These are phyloP conservation scores for Platichthys flesus DNA, from an alignment of 2,113 vertebrate genomes.

Conservation along the genomic window DNA sequence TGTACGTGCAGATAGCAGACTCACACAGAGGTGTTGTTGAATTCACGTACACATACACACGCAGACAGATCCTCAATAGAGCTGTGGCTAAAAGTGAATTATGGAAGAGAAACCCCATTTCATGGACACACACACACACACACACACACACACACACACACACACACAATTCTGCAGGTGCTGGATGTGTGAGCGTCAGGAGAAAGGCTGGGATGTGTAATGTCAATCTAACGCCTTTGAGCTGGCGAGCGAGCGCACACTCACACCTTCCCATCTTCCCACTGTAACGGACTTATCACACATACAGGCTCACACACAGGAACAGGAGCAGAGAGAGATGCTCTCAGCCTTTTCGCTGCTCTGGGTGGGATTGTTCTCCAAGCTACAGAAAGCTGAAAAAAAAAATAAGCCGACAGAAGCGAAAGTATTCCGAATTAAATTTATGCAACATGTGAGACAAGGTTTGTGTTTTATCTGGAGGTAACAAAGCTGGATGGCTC, in stretches of 20 bases:
- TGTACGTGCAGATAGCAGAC: too few species aligned
- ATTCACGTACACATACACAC: background rate
- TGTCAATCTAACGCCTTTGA: conserved; percentile 63
- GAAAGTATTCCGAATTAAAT: background rate
- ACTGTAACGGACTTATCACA: conserved; percentile 35
- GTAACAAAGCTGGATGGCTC: background rate
- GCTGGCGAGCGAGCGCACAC: conserved; percentile 41
- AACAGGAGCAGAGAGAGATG: background rate
- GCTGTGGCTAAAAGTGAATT: conserved; percentile 41
- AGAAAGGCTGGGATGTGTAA: conserved; percentile 40
- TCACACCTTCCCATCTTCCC: conserved; percentile 39
- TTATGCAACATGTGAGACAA: background rate
- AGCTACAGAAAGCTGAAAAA: background rate
- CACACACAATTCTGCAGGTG: background rate
- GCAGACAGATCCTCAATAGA: too few species aligned
- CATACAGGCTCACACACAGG: background rate
- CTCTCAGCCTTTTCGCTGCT: conserved; percentile 7
- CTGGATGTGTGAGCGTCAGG: conserved; percentile 19
- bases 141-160: too few species aligned
- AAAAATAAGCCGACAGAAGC: background rate
- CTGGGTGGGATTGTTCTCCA: background rate
- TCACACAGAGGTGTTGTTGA: background rate
- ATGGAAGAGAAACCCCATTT: conserved; percentile 37
- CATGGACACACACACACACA: background rate
- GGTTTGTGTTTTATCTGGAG: background rate